Evolutionary conservation across 2,113 vertebrate genomes (phyloP).

Genomic region (Rhinoptilus africanus): DNA sequence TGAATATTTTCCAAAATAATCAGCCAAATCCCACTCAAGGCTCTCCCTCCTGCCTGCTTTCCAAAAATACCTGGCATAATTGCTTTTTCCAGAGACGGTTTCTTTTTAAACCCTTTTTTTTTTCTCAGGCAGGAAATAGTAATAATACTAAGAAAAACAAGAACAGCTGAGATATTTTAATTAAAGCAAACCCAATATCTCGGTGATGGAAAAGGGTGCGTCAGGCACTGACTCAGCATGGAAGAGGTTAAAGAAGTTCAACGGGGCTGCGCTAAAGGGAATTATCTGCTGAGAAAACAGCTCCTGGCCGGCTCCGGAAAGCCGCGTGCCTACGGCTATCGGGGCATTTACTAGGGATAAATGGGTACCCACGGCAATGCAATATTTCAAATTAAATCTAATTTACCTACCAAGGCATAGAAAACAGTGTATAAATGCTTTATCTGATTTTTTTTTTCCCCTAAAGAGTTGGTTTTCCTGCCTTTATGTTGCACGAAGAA

Average conservation of each 20-base stretch:
- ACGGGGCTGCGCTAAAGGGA: not conserved
- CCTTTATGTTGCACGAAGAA: not conserved
- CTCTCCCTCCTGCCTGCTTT: not conserved
- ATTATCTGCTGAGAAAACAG: not conserved
- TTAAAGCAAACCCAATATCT: not conserved
- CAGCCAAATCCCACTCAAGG: not conserved
- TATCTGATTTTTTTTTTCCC: not conserved
- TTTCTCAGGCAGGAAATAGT: not conserved
- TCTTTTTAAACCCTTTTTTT: not conserved
- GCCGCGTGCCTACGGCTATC: rapidly evolving
- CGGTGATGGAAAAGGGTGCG: rapidly evolving
- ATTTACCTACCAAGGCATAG: not conserved
- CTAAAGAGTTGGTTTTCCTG: not conserved
- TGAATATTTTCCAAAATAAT: not conserved
- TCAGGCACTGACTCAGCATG: not conserved
- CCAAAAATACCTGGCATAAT: not conserved
- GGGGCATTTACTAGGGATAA: not conserved
- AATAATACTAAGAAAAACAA: not conserved
- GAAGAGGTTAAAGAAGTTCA: conserved; percentile 30
- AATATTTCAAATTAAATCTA: not conserved
- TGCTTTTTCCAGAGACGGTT: not conserved
- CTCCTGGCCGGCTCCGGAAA: not conserved
- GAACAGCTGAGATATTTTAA: conserved; percentile 3
- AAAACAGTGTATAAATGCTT: not conserved
- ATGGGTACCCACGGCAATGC: rapidly evolving